These are phyloP conservation scores for Rhinopomastus cyanomelas DNA, from an alignment of 2,113 vertebrate genomes.

Conservation along the genomic window DNA sequence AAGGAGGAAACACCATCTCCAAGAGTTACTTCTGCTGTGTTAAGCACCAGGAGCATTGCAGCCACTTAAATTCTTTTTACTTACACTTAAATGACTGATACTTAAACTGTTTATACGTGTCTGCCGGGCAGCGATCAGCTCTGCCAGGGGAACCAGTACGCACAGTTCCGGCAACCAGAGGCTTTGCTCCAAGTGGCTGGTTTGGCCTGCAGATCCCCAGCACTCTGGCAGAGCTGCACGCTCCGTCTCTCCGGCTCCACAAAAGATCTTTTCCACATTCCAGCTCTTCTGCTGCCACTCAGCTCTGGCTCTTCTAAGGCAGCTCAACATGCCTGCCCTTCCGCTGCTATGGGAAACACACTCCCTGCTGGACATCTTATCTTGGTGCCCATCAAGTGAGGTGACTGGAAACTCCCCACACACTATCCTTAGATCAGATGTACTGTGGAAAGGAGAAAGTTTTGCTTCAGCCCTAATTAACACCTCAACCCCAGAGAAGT, in stretches of 20 bases:
- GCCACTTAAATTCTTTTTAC: background rate
- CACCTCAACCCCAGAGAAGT: background rate
- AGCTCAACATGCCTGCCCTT: background rate
- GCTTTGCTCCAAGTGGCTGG: background rate
- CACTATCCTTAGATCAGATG: background rate
- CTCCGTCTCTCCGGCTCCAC: background rate
- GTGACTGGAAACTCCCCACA: background rate
- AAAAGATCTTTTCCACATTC: background rate
- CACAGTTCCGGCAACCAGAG: conserved; percentile 20
- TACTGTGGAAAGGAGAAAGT: background rate
- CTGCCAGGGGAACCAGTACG: background rate
- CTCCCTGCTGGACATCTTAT: background rate
- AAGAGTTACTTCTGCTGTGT: conserved; percentile 7
- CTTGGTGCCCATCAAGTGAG: background rate
- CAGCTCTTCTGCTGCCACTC: background rate
- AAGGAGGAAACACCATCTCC: background rate
- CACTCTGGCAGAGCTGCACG: background rate
- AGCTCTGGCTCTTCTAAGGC: background rate
- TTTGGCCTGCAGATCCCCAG: background rate
- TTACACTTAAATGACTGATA: conserved; percentile 36
- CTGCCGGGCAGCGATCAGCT: background rate
- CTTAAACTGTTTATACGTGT: conserved; percentile 44
- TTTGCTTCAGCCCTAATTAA: background rate
- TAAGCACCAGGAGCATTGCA: conserved; percentile 33
- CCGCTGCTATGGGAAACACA: background rate